Conservation (phyloP, 2,797 vertebrate species). For the Gymnothorax reevesii region DNA sequence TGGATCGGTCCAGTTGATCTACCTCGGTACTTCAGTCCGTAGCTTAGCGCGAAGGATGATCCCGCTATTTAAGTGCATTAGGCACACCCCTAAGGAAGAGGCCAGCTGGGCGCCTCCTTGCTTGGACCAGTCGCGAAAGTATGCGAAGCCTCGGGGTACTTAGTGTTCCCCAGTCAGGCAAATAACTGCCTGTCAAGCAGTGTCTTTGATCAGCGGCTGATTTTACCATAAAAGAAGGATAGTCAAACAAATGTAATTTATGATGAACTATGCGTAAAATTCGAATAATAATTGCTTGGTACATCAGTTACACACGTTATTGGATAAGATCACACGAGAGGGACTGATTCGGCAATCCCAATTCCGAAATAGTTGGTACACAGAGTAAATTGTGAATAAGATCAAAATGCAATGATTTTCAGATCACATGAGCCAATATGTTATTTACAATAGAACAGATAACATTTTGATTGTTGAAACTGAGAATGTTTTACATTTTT, state of each 20-base stretch:
- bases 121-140: constrained; percentile 24
- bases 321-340: too few relatives aligned
- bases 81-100: background rate
- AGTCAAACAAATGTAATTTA: background rate
- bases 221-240: background rate
- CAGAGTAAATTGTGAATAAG: too few relatives aligned
- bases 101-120: constrained; percentile 21
- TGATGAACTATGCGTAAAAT: background rate
- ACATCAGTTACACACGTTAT: too few relatives aligned
- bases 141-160: constrained; percentile 20
- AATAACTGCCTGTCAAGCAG: background rate
- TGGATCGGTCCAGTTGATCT: background rate
- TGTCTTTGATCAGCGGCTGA: constrained; percentile 1
- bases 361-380: too few relatives aligned
- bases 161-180: background rate
- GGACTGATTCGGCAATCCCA: too few relatives aligned
- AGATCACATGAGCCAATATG: too few relatives aligned
- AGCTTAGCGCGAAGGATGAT: background rate
- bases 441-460: too few relatives aligned
- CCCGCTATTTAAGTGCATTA: constrained; percentile 6
- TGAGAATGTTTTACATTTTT: too few relatives aligned
- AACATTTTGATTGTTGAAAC: too few relatives aligned
- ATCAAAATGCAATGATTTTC: too few relatives aligned
- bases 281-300: background rate
- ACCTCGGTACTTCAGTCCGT: background rate